Evolutionary conservation across 2,888 invertebrate genomes (phyloP).

Genomic region (Tetranychus piercei): DNA sequence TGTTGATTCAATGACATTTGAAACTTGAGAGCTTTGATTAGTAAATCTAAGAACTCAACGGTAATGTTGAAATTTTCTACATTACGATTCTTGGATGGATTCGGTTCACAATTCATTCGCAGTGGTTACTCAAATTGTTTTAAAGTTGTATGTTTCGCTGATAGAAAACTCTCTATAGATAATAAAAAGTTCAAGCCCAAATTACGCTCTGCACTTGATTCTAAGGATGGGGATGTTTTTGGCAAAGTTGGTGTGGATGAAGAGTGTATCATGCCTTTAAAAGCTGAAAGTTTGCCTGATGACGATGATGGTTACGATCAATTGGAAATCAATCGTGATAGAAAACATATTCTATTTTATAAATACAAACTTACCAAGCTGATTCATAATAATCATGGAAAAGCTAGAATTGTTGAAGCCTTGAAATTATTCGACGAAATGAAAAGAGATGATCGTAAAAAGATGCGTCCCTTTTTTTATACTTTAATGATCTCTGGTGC

Average conservation of each 20-base stretch:
- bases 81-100: neutral
- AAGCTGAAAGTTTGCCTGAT: conserved; percentile 17
- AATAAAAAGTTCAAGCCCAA: no score
- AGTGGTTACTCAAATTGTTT: no score
- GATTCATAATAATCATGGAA: conserved; percentile 9
- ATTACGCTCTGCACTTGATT: no score
- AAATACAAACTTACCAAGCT: conserved; percentile 12
- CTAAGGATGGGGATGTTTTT: neutral
- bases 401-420: conserved; percentile 42
- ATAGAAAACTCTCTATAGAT: no score
- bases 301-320: conserved; percentile 21
- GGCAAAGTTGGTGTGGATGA: neutral
- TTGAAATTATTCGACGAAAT: conserved; percentile 57
- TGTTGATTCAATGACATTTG: no score
- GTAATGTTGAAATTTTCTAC: neutral
- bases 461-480: conserved; percentile 57
- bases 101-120: neutral
- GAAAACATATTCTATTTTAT: conserved; percentile 13
- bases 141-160: no score
- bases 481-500: conserved; percentile 64
- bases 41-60: neutral
- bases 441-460: conserved; percentile 50
- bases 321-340: conserved; percentile 15
- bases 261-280: conserved; percentile 8
- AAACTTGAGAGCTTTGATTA: neutral